Conservation (phyloP, 2,888 invertebrate genomes). For the Linnaemya tessellans region DNA sequence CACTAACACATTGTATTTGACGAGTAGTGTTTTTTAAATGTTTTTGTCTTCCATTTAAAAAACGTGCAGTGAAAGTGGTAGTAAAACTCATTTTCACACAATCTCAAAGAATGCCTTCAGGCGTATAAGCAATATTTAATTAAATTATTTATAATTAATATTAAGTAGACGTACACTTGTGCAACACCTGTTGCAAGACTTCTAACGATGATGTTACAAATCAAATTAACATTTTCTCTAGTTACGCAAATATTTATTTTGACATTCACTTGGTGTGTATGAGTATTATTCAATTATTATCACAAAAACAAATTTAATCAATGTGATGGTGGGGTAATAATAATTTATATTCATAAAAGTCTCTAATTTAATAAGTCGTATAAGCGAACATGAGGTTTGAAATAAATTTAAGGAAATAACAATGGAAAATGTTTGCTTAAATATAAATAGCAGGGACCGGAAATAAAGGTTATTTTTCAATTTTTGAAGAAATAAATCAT, state of each 20-base stretch:
- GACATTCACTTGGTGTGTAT: background rate
- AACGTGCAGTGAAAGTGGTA: background rate
- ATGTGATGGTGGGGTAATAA: background rate
- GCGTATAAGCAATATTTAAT: conserved; percentile 44
- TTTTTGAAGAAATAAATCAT: no score
- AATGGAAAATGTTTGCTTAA: background rate
- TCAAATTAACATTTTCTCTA: conserved; percentile 33
- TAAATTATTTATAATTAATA: conserved; percentile 36
- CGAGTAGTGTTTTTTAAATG: background rate
- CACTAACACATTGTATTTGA: background rate
- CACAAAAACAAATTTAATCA: background rate
- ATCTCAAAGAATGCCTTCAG: conserved; percentile 19
- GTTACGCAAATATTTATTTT: conserved; percentile 22
- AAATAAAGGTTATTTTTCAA: no score
- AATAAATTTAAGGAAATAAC: background rate
- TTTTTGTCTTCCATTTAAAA: background rate
- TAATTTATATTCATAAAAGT: background rate
- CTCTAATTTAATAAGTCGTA: no score
- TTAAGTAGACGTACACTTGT: conserved; percentile 16
- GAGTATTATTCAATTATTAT: conserved; percentile 17
- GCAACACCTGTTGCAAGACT: conserved; percentile 37
- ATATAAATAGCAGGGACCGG: background rate
- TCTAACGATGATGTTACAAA: conserved; percentile 29
- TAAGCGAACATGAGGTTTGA: background rate
- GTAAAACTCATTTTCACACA: background rate